phyloP scores from a whole-genome alignment of 2,888 invertebrate genomes.

The Lacanobia wlatinum region DNA sequence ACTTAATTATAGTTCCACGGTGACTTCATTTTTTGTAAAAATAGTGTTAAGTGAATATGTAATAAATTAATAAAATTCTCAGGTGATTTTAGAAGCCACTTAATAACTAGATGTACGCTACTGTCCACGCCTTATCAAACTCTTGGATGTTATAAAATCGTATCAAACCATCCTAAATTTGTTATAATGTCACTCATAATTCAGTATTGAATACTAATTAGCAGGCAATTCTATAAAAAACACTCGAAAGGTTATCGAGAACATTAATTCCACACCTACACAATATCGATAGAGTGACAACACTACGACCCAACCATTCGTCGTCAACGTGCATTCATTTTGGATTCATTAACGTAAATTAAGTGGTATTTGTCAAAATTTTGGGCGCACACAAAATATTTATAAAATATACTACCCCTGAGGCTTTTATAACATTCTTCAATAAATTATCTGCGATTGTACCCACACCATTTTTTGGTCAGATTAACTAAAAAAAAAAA shows the following conservation, averaged over 20 bases:
- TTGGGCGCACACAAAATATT: constrained; percentile 86
- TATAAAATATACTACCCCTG: constrained; percentile 82
- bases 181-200: constrained; percentile 55
- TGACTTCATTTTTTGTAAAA: not conserved
- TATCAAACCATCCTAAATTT: constrained; percentile 43
- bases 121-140: constrained; percentile 3
- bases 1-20: not conserved
- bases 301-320: constrained; percentile 79
- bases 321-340: constrained; percentile 85
- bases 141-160: constrained; percentile 35
- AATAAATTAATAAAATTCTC: not conserved
- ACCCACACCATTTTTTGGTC: constrained; percentile 75
- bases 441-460: constrained; percentile 79
- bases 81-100: not conserved
- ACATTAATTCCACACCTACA: constrained; percentile 74
- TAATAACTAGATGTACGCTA: not conserved
- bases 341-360: constrained; percentile 89
- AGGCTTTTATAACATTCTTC: constrained; percentile 77
- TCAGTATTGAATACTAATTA: constrained; percentile 56
- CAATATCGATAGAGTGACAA: constrained; percentile 69
- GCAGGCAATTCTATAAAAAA: constrained; percentile 60
- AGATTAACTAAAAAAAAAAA: constrained; percentile 71
- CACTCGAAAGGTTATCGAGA: constrained; percentile 68
- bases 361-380: constrained; percentile 90
- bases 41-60: not conserved